Base-by-base conservation (phyloP, 1,140 invertebrate species). In the Papilio aristodemus region DNA sequence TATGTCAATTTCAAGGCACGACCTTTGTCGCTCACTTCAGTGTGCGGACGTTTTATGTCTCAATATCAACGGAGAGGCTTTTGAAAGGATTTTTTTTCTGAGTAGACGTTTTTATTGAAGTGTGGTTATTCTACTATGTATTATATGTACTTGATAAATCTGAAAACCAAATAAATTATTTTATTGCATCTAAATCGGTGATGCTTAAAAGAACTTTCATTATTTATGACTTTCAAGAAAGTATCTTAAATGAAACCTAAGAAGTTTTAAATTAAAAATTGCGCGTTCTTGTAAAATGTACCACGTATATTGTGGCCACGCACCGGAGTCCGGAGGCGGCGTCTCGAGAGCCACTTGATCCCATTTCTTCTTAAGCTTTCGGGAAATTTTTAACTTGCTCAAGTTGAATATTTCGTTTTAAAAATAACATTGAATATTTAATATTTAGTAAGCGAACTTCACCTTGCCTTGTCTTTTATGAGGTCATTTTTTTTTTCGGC, bases 301-400 rank as follows among this genome's bases (percentile, higher is more conserved):
- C 2, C 6, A 32, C 27, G 2, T 6, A 32, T 32, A 32, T 32
- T 32, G 10, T 22, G 10, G 5, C 14, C 1, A 54, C 46, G 17
- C 43, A 54, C 19, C 19, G 46, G 19, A 54, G 46, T 54, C 17
- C 22, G 22, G 46, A 17, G 19, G 8, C 41, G 41, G 11, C 19
- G 27, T 32, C 27, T 6, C 27, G 27, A 32, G 2, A 32, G 6
- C 2, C 46, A 54, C 46, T 54, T 54, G 46, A 54, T 54, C 46
- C 46, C 46, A 54, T 54, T 54, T 54, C 19, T 4, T 22, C 46
- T 54, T 54, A 54, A 54, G 46, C 46, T 22, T 22, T 54, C 46
- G 46, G 22, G 46, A 54, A 54, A 22, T 54, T 54, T 54, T 54
- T 54, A 22, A 54, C 46, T 25, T 54, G 46, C 46, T 54, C 46